phyloP scores from a whole-genome alignment of 2,888 invertebrate species.

The Meandrusa payeni region DNA sequence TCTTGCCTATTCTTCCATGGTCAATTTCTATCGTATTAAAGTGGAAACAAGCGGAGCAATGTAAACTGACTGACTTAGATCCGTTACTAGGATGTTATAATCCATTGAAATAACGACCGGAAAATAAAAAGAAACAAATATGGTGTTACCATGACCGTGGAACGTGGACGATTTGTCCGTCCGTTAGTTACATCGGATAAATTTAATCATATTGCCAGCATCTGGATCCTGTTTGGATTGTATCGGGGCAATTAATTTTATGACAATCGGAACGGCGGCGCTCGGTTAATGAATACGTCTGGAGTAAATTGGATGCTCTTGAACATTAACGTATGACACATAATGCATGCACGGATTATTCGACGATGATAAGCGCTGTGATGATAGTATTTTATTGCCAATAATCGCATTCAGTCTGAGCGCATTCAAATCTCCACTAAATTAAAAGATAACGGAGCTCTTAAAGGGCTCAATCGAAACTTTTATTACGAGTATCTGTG shows the following conservation, averaged over 20 bases:
- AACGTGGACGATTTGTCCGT: slow-evolving; percentile 39
- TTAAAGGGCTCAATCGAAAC: too few species aligned
- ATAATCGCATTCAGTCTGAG: too few species aligned
- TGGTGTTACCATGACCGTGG: slow-evolving; percentile 41
- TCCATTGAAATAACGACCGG: slow-evolving; percentile 10
- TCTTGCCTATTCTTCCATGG: too few species aligned
- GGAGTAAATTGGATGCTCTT: slow-evolving; percentile 11
- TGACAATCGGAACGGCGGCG: slow-evolving; percentile 33
- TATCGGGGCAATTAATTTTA: slow-evolving; percentile 38
- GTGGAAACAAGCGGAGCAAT: too few species aligned
- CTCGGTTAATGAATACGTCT: slow-evolving; percentile 20
- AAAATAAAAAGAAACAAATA: slow-evolving; percentile 29
- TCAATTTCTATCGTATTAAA: too few species aligned
- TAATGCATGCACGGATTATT: slow-evolving; percentile 1
- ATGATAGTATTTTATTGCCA: too few species aligned
- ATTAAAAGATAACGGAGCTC: too few species aligned
- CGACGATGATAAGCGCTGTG: slow-evolving; percentile 1
- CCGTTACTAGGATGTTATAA: too few species aligned
- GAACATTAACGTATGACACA: slow-evolving; percentile 4
- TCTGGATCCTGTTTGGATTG: slow-evolving; percentile 39
- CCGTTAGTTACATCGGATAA: slow-evolving; percentile 45
- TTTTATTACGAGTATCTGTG: too few species aligned
- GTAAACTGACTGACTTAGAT: too few species aligned
- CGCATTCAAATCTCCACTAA: too few species aligned
- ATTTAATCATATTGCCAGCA: slow-evolving; percentile 44